Conservation (phyloP, 1,140 invertebrate genomes). For the Camponotus vicinus region DNA sequence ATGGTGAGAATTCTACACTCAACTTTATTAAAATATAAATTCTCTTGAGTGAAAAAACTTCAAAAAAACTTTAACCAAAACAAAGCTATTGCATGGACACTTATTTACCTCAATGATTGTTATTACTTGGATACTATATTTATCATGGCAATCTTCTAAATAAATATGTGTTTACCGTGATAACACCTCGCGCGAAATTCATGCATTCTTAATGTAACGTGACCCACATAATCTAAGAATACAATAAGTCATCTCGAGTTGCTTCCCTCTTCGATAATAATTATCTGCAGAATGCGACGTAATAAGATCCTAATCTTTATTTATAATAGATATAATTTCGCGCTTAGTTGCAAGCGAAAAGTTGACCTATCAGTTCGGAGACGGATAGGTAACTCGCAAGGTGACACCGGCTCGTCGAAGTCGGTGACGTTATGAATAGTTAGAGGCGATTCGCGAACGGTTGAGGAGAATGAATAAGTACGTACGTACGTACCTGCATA, state of each 20-base stretch:
- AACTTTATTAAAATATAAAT: too few species aligned
- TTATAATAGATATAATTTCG: not conserved
- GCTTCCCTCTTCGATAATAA: slow-evolving; percentile 33
- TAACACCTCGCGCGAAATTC: not conserved
- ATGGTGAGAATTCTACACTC: too few species aligned
- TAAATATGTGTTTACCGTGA: slow-evolving; percentile 6
- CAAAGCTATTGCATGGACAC: too few species aligned
- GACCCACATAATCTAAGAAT: not conserved
- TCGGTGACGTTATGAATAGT: slow-evolving; percentile 75
- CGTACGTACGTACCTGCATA: slow-evolving; percentile 72
- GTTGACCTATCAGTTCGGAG: slow-evolving; percentile 43
- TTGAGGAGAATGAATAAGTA: slow-evolving; percentile 80
- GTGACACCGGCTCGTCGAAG: slow-evolving; percentile 57
- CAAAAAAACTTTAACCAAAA: too few species aligned
- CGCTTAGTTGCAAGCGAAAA: not conserved
- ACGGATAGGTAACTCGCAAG: slow-evolving; percentile 54
- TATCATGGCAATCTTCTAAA: not conserved
- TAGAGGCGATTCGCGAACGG: slow-evolving; percentile 69
- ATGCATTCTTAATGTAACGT: not conserved
- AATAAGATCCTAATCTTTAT: too few species aligned
- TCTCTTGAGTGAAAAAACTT: too few species aligned
- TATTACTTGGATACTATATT: not conserved
- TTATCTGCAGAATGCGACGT: slow-evolving; percentile 7
- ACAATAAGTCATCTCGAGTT: slow-evolving; percentile 8
- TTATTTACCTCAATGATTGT: too few species aligned